Base-by-base conservation (phyloP, 2,888 invertebrate genomes). In the Eupeodes latifasciatus region DNA sequence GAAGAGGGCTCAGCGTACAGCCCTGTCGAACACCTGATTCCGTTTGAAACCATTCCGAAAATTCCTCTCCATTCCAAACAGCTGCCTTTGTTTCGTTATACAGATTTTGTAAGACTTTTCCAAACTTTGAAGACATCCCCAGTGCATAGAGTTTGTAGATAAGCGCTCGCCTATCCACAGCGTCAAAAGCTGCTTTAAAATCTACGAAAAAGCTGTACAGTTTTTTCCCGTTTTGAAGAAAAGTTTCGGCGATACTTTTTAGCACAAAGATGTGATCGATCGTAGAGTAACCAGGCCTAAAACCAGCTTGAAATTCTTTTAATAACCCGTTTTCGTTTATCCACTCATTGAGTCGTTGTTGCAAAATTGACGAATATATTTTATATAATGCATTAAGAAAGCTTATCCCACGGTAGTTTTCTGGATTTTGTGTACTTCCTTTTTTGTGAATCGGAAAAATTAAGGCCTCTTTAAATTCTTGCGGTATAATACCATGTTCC, bases 161-260 rank as follows among this genome's bases (percentile, higher is more conserved):
- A 4, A 66, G 11, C 4, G 40, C 19, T 12, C 40, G 16, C 2
- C 62, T 47, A 27, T 75, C 51, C 36, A 62, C 44, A 7, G 67
- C 27, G 7, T 76, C 66, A 14, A 76, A 66, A n/a, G 59, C 69
- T 16, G 51, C 49, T 34, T 61, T 76, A 4, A 77, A 77, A 40
- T 78, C 71, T 2, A 69, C 40, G 10, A 69, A 69, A 19, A 79
- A 61, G 14, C 19, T 36, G 19, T 79, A 69, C 10, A 69, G 14
- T 59, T 51, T 78, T 9, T 61, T 55, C 14, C 12, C 4, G 3
- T 2, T 62, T n/a, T 4, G 16, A 3, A 55, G 19, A 49, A 76
- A 64, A 2, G 53, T 36, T 0, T 55, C 59, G 47, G 4, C 72
- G 34, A 62, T 12, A 34, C 34, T 51, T 5, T 51, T 51, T 5